Conservation (phyloP, 2,888 invertebrate genomes). For the Pimpla rufipes region DNA sequence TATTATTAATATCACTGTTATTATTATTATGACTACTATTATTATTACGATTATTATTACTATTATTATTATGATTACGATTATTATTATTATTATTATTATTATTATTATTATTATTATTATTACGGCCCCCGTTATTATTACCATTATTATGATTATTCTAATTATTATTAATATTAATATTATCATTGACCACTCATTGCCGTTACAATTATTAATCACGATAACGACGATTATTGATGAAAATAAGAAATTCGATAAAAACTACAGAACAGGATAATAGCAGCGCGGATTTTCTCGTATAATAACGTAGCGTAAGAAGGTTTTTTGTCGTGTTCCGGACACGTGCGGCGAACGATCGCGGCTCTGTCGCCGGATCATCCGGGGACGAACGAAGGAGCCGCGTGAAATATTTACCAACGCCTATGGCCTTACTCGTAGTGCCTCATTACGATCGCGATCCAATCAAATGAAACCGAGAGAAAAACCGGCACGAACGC, state of each 20-base stretch:
- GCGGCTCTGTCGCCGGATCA: neutral
- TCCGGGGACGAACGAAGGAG: slow-evolving; percentile 29
- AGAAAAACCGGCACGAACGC: neutral
- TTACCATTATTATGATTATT: slow-evolving; percentile 78
- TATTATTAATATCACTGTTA: slow-evolving; percentile 73
- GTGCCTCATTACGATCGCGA: slow-evolving; percentile 47
- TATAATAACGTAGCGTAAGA: slow-evolving; percentile 54
- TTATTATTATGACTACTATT: slow-evolving; percentile 79
- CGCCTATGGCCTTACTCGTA: slow-evolving; percentile 36
- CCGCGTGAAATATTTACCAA: slow-evolving; percentile 14
- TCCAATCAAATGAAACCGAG: slow-evolving; percentile 6
- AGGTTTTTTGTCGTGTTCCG: slow-evolving; percentile 36
- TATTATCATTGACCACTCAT: slow-evolving; percentile 69
- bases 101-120: slow-evolving; percentile 72
- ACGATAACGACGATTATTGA: slow-evolving; percentile 44
- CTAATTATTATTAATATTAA: slow-evolving; percentile 68
- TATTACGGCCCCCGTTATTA: slow-evolving; percentile 79
- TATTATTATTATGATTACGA: slow-evolving; percentile 71
- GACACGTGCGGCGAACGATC: slow-evolving; percentile 25
- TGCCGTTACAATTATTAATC: slow-evolving; percentile 65
- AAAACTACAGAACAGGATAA: slow-evolving; percentile 40
- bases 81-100: slow-evolving; percentile 71
- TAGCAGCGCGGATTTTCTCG: slow-evolving; percentile 54
- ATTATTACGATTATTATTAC: slow-evolving; percentile 80
- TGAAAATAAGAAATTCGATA: slow-evolving; percentile 23